A percentile compares a stretch with the other conserved stretches of the same genome.
Conservation (phyloP, 2,888 invertebrate species). For the Spicauda simplicius region DNA sequence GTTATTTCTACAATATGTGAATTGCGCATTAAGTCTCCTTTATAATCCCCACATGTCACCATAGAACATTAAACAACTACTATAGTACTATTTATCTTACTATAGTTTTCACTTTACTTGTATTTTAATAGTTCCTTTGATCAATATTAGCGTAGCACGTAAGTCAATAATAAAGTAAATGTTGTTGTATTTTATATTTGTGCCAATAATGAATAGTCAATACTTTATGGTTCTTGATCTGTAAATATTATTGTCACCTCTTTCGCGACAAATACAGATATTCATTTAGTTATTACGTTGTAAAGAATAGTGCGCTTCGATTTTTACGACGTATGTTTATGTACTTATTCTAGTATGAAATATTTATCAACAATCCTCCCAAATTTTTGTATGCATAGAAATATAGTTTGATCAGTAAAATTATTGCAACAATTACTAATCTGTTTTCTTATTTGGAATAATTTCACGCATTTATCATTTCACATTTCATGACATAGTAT, state of each 20-base stretch:
- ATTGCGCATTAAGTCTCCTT: too few species aligned
- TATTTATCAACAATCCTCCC: background rate
- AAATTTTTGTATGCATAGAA: background rate
- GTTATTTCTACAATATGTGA: too few species aligned
- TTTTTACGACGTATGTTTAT: background rate
- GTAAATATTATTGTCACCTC: background rate
- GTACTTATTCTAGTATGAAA: background rate
- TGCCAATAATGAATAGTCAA: slow-evolving; percentile 18
- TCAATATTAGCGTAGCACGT: slow-evolving; percentile 2
- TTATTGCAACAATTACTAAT: background rate
- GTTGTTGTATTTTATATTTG: slow-evolving; percentile 7
- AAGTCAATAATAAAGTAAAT: slow-evolving; percentile 1
- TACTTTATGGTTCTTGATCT: background rate
- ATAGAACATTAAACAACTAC: background rate
- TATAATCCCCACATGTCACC: too few species aligned
- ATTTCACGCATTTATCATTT: background rate
- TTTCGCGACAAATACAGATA: background rate
- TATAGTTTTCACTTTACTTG: background rate
- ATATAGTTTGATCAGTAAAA: background rate
- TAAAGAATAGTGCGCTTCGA: background rate
- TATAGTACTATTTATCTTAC: background rate
- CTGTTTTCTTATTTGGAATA: background rate
- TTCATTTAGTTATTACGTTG: background rate
- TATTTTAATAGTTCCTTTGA: slow-evolving; percentile 12
- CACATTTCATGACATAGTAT: too few species aligned